Conservation (phyloP, 1,140 invertebrate species). For the Oedothorax gibbosus region DNA sequence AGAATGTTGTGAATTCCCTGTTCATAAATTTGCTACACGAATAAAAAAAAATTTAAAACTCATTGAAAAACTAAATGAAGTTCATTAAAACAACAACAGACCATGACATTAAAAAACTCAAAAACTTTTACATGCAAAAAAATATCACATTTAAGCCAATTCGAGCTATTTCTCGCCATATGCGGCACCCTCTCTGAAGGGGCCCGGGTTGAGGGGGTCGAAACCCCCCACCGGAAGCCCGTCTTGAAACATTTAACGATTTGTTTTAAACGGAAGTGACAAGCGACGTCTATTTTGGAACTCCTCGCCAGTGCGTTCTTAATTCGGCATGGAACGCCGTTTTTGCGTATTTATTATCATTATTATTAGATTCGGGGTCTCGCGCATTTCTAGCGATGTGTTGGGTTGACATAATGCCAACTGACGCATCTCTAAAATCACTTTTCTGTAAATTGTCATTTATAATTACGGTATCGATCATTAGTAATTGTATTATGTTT, state of each 20-base stretch:
- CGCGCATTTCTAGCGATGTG: neutral
- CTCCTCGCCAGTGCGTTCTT: slow-evolving; percentile 19
- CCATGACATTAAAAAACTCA: too few species aligned
- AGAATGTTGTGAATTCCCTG: too few species aligned
- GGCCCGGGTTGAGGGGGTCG: slow-evolving; percentile 25
- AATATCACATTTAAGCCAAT: too few species aligned
- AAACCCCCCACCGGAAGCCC: slow-evolving; percentile 43
- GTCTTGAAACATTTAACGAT: slow-evolving; percentile 59
- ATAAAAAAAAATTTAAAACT: too few species aligned
- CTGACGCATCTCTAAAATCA: too few species aligned
- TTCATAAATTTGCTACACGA: too few species aligned
- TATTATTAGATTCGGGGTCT: slow-evolving; percentile 22
- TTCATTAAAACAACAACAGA: too few species aligned
- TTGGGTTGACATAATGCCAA: neutral
- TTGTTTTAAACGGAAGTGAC: slow-evolving; percentile 60
- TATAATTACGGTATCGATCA: too few species aligned
- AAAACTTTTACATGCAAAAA: too few species aligned
- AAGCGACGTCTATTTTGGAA: slow-evolving; percentile 50
- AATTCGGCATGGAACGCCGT: slow-evolving; percentile 8
- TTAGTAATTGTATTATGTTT: too few species aligned
- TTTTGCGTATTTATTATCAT: slow-evolving; percentile 50
- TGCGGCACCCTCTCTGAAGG: neutral
- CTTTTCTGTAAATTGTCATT: too few species aligned
- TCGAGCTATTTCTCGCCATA: neutral
- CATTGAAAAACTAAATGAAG: too few species aligned